Evolutionary conservation across 37 sponge, comb jelly and placozoan species (phyloP).

Genomic region (Chondrilla cf. caribensis): DNA sequence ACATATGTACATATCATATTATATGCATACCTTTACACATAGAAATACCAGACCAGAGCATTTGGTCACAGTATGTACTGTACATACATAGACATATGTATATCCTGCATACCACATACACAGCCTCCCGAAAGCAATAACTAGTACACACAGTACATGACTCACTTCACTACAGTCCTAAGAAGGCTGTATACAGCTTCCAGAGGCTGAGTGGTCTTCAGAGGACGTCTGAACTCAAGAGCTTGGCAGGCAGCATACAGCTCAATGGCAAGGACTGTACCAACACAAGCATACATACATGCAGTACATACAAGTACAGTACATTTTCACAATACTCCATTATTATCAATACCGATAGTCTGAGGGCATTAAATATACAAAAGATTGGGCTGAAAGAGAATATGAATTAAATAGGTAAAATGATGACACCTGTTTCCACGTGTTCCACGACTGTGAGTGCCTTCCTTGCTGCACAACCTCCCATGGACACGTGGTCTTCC

Average conservation of each 20-base stretch:
- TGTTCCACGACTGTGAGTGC: constrained; percentile 91
- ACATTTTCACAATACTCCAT: background rate
- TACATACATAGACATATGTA: no score
- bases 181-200: constrained; percentile 83
- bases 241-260: constrained; percentile 96
- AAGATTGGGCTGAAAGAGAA: background rate
- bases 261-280: constrained; percentile 90
- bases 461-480: constrained; percentile 94
- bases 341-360: no score
- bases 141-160: background rate
- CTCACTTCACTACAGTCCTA: constrained; percentile 63
- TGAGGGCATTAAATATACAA: no score
- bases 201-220: constrained; percentile 86
- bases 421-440: constrained; percentile 63
- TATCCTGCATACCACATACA: constrained; percentile 23
- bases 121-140: constrained; percentile 16
- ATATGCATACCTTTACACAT: no score
- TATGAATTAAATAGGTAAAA: background rate
- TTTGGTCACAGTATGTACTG: no score
- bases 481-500: constrained; percentile 99
- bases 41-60: no score
- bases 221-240: constrained; percentile 86
- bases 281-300: no score
- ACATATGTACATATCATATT: no score
- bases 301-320: background rate